Base-by-base conservation (phyloP, 2,113 vertebrate species). In the Hymenochirus boettgeri region DNA sequence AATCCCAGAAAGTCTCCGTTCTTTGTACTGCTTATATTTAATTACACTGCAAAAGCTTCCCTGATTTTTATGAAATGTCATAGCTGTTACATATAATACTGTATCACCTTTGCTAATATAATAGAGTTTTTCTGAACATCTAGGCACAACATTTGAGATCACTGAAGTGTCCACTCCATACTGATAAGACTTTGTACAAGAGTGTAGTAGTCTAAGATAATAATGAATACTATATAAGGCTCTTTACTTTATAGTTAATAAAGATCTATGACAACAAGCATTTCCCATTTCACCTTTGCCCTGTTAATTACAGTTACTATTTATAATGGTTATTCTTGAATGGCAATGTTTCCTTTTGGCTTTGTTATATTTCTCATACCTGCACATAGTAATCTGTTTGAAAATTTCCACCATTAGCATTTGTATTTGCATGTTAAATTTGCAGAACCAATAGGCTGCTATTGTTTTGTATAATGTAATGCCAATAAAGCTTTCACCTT, bases 141-240 rank as follows among this genome's bases (percentile, higher is more conserved):
- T 2, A 15, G 60, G 76, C 65, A 71, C 55, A 77, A 70, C 69
- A 73, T 77, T 79, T 80, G 72, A 73, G 57, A 54, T 52, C 51
- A 57, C 31, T 61, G 0, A 69, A 62, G 69, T 71, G 11, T 69
- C 48, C n/a, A 48, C 1, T 70, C 52, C 35, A 69, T 66, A 58
- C 37, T 53, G 60, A 72, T 63, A 70, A 51, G 29, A 59, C 57
- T 7, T 39, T 51, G 50, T 74, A 57, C 69, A 75, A 72, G 62
- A 74, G 25, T 76, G 67, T 50, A 54, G 57, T 61, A 55, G 77
- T 57, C 55, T 79, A 51, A 57, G 64, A 72, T 47, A 70, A 70
- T 73, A 76, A 74, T 65, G 69, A 69, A 48, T 33, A 48, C 69
- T 73, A 73, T 64, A 73, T 75, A 77, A 31, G 45, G 61, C 26